Evolutionary conservation across 2,888 invertebrate species (phyloP).

Genomic region (Macrosiphum euphorbiae): DNA sequence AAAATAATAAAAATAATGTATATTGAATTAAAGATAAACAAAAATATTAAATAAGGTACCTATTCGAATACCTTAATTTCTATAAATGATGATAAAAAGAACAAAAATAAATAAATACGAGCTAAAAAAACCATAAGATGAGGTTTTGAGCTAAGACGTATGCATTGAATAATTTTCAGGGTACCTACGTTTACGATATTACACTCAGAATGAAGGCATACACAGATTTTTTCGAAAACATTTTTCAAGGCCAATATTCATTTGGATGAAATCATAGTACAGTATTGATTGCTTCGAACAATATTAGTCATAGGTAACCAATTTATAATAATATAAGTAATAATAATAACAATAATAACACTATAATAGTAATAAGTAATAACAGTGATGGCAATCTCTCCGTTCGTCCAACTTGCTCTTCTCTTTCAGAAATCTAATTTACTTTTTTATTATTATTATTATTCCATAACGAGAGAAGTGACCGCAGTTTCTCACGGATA

Average conservation of each 20-base stretch:
- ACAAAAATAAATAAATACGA: neutral
- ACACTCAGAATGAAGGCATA: neutral
- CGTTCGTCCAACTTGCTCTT: conserved; percentile 30
- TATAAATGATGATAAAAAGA: neutral
- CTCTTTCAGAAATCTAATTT: conserved; percentile 58
- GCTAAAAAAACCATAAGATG: neutral
- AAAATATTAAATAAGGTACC: neutral
- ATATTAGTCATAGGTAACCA: conserved; percentile 38
- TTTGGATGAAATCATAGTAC: conserved; percentile 10
- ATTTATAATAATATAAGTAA: conserved; percentile 25
- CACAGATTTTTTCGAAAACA: neutral
- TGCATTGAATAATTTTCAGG: neutral
- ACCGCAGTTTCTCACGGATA: conserved; percentile 49
- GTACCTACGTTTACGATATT: neutral
- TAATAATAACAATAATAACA: conserved; percentile 20
- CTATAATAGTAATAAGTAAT: conserved; percentile 43
- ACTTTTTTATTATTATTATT: conserved; percentile 28
- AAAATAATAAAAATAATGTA: neutral
- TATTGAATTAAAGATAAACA: neutral
- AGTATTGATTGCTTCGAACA: conserved; percentile 4
- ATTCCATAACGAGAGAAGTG: conserved; percentile 50
- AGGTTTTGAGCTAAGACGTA: neutral
- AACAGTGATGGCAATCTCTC: conserved; percentile 39
- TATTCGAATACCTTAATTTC: neutral
- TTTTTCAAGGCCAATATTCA: conserved; percentile 20